Evolutionary conservation across 2,113 vertebrate genomes (phyloP), one percentile per base, ranked within the genome.

Genomic region (Phyllostomus hastatus): DNA sequence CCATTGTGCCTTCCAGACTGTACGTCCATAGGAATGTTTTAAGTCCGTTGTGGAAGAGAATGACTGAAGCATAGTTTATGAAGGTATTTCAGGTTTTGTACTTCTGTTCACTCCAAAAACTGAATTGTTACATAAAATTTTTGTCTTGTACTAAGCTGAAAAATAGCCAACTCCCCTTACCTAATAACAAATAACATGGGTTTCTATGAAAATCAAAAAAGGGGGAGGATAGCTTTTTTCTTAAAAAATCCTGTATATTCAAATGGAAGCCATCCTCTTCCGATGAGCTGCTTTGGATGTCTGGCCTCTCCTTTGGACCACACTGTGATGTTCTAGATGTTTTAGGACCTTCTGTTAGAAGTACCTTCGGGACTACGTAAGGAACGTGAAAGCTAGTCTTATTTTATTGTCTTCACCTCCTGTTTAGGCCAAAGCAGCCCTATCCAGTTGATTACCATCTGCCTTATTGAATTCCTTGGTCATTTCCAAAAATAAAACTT

Each of bases 41-140:
- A 46, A 61, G 69, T 78, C n/a, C 66, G 31, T 57, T 81, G 85
- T 94, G 61, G 57, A 70, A 95, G 79, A 85, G 19, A 64, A 57
- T 76, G 41, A 81, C 10, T 61, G 22, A 85, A 59, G 48, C 10
- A 64, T 31, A 64, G 61, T 89, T 75, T 85, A 61, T 50, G 66
- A 89, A 64, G 20, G 4, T 78, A 72, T 86, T 84, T 92, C 67
- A 82, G 31, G 19, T 79, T 97, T 95, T 94, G 6, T 2, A 28
- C 15, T 66, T 94, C 31, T 79, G 14, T 86, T 82, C 52, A 54
- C 24, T 83, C 35, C 33, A 50, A 81, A 97, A 93, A 52, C 26
- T 17, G 43, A 93, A 75, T 72, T 91, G 61, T 70, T 82, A 73
- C 50, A 50, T 91, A 86, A 96, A 88, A 91, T 19, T 88, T 66